Evolutionary conservation across 1,140 invertebrate genomes (phyloP), one percentile per base, ranked within the genome.

Genomic region (Scaptomyza pallida): DNA sequence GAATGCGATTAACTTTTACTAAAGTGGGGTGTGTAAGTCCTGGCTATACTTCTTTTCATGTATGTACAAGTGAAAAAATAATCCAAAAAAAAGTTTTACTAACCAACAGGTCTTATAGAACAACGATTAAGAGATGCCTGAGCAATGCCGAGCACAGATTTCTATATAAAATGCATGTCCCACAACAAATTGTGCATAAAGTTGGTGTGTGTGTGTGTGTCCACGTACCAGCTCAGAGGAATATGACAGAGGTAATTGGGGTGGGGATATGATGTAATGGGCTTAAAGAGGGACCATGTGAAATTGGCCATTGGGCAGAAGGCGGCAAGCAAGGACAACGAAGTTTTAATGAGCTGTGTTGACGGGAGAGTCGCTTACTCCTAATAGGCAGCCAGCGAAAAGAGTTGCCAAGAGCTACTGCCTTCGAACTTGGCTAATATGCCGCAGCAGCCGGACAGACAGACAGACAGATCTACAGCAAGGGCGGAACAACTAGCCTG

Each of bases 291-390:
- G 40, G 33, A 19, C 15, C 19, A 15, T 62, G 55, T 19, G 47
- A 81, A 82, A 81, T 72, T 81, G 64, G n/a, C 59, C 56, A 15
- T 40, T 64, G 61, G 65, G 23, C 19, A 50, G 44, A n/a, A n/a
- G n/a, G n/a, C n/a, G n/a, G 21, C 33, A 48, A 45, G 43, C 13
- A 43, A 19, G 44, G 65, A 43, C 23, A 62, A 43, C 44, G 45
- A 83, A 83, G 75, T 85, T 83, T 79, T 85, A 85, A 83, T 83
- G 79, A 85, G 79, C 48, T 62, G 26, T 19, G 79, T 64, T 71
- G 59, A 40, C 80, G 43, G 33, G 55, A 59, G 60, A 64, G 48
- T 56, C 73, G 64, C 77, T 75, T 52, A 33, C 67, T 47, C 40
- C 67, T 76, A 76, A 82, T 73, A 77, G 64, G 68, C 68, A 56